Evolutionary conservation across 1,140 invertebrate species (phyloP).

Genomic region (Caenorhabditis remanei): DNA sequence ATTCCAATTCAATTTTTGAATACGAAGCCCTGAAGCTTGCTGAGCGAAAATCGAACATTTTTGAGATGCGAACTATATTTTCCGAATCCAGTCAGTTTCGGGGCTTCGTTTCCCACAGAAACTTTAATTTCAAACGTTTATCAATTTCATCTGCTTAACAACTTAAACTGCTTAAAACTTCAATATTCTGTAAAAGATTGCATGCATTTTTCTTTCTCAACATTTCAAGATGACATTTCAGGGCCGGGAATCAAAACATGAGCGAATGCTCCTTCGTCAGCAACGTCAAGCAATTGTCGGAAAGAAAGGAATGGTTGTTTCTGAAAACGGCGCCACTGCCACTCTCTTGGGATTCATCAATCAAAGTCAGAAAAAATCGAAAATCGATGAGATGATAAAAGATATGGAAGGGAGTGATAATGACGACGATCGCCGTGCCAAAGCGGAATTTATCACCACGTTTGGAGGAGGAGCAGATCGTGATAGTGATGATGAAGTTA

Average conservation of each 20-base stretch:
- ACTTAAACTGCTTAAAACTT: too few relatives aligned
- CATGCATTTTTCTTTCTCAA: too few relatives aligned
- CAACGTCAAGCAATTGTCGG: conserved; percentile 70
- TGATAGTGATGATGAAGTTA: conserved; percentile 40
- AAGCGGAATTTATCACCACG: conserved; percentile 73
- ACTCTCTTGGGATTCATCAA: conserved; percentile 70
- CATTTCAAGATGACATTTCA: conserved; percentile 62
- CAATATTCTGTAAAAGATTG: too few relatives aligned
- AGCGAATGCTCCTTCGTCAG: conserved; percentile 70
- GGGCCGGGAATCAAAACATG: conserved; percentile 74
- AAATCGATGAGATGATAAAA: conserved; percentile 32
- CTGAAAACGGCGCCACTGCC: conserved; percentile 73
- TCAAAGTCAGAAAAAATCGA: conserved; percentile 29
- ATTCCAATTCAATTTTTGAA: not conserved
- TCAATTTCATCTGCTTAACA: too few relatives aligned
- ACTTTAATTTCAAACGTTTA: too few relatives aligned
- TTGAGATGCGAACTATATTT: too few relatives aligned
- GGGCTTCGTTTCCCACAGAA: too few relatives aligned
- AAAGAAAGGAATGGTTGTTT: conserved; percentile 63
- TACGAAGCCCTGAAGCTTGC: too few relatives aligned
- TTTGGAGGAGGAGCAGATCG: conserved; percentile 69
- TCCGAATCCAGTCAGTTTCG: too few relatives aligned
- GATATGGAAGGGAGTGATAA: conserved; percentile 65
- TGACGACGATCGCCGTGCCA: conserved; percentile 66
- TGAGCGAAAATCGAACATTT: too few relatives aligned